Evolutionary conservation across 2,888 invertebrate species (phyloP).

Genomic region (Carcina quercana): DNA sequence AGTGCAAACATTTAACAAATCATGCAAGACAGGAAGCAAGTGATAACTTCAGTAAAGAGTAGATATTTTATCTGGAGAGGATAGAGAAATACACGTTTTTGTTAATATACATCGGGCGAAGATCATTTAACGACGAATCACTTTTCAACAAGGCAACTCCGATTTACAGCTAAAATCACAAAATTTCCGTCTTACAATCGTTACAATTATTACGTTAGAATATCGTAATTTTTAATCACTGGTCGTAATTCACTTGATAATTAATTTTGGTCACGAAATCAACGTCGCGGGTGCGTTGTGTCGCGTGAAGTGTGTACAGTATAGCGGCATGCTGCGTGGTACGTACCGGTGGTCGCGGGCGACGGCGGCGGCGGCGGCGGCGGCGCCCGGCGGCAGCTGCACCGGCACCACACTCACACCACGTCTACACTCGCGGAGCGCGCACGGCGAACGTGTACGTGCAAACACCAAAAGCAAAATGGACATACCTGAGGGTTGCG

Average conservation of each 20-base stretch:
- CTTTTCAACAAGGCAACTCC: too few species aligned
- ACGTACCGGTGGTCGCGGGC: slow-evolving; percentile 22
- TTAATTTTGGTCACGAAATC: slow-evolving; percentile 24
- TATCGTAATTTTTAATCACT: slow-evolving; percentile 14
- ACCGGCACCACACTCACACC: slow-evolving; percentile 41
- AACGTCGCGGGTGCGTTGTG: slow-evolving; percentile 7
- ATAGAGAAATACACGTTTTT: too few species aligned
- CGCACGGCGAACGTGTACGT: slow-evolving; percentile 44
- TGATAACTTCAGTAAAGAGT: too few species aligned
- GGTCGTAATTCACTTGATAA: slow-evolving; percentile 18
- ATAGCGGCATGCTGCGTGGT: slow-evolving; percentile 23
- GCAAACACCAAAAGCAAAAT: slow-evolving; percentile 71
- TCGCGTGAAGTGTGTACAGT: slow-evolving; percentile 27
- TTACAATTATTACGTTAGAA: slow-evolving; percentile 3
- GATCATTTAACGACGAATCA: too few species aligned
- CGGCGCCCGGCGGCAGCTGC: slow-evolving; percentile 16
- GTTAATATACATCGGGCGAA: too few species aligned
- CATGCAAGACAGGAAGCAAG: slow-evolving; percentile 7
- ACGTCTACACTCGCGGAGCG: slow-evolving; percentile 64
- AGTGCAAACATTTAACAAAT: slow-evolving; percentile 1
- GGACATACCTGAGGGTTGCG: slow-evolving; percentile 72
- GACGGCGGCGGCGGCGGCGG: slow-evolving; percentile 30
- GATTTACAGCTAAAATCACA: too few species aligned
- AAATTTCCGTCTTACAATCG: too few species aligned
- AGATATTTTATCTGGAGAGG: too few species aligned